Conservation (phyloP, 1,140 invertebrate species). For the Meloidogyne floridensis region DNA sequence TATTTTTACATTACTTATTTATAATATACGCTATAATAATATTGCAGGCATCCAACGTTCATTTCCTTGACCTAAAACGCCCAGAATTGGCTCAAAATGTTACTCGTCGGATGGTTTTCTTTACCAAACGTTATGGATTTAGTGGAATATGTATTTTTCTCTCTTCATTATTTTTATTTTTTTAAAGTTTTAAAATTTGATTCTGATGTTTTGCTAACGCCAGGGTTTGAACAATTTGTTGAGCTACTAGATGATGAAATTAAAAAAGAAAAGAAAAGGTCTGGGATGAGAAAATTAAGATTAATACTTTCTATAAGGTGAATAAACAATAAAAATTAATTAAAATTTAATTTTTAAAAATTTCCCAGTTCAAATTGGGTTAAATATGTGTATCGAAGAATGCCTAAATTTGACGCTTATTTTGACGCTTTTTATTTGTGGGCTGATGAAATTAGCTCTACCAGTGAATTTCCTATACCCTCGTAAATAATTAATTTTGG, state of each 20-base stretch:
- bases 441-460: constrained; percentile 23
- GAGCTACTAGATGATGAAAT: constrained; percentile 9
- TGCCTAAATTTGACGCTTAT: constrained; percentile 27
- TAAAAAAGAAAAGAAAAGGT: constrained; percentile 1
- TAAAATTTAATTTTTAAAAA: too few relatives aligned
- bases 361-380: constrained; percentile 18
- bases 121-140: constrained; percentile 20
- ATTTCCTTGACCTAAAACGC: background rate
- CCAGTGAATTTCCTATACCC: constrained; percentile 4
- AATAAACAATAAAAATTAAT: background rate
- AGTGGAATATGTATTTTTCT: constrained; percentile 20
- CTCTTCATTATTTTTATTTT: background rate
- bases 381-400: constrained; percentile 6
- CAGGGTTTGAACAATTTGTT: constrained; percentile 18
- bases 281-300: background rate
- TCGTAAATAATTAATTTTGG: background rate
- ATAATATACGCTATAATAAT: too few relatives aligned
- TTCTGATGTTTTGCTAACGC: constrained; percentile 12
- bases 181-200: constrained; percentile 19
- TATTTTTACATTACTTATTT: too few relatives aligned
- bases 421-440: constrained; percentile 34
- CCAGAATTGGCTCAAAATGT: background rate
- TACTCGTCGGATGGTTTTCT: constrained; percentile 25
- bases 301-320: constrained; percentile 23
- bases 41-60: background rate